A percentile compares a stretch with the other conserved stretches of the same genome.
Conservation (phyloP, 2,888 invertebrate genomes). For the Limnephilus marmoratus region DNA sequence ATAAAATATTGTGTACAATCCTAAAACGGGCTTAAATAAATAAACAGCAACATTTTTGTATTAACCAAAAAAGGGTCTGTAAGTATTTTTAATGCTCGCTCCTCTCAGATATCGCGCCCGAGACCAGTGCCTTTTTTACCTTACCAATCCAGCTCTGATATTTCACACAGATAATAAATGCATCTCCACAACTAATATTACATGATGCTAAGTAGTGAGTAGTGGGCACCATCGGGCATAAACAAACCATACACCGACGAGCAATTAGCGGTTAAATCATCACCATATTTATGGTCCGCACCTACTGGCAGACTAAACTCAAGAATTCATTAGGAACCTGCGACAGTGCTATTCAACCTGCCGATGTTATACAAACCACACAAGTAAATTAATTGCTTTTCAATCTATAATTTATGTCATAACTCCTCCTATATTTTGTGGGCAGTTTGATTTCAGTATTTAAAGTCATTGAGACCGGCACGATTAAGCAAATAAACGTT, state of each 20-base stretch:
- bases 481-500: neutral
- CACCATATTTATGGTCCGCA: neutral
- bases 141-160: neutral
- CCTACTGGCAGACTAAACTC: neutral
- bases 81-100: neutral
- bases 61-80: too few relatives aligned
- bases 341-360: neutral
- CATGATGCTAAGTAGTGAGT: neutral
- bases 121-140: neutral
- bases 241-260: constrained; percentile 9
- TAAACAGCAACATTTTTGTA: too few relatives aligned
- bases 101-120: neutral
- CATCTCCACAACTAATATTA: neutral
- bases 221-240: neutral
- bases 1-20: too few relatives aligned
- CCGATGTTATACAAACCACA: neutral
- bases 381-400: neutral
- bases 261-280: constrained; percentile 34
- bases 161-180: neutral
- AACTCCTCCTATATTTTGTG: neutral
- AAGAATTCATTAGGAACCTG: constrained; percentile 4
- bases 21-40: too few relatives aligned
- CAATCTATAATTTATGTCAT: neutral
- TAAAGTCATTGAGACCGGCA: neutral
- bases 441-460: neutral